These are phyloP conservation scores for Oscheius myriophilus DNA, from an alignment of 2,888 invertebrate species.

Conservation along the genomic window DNA sequence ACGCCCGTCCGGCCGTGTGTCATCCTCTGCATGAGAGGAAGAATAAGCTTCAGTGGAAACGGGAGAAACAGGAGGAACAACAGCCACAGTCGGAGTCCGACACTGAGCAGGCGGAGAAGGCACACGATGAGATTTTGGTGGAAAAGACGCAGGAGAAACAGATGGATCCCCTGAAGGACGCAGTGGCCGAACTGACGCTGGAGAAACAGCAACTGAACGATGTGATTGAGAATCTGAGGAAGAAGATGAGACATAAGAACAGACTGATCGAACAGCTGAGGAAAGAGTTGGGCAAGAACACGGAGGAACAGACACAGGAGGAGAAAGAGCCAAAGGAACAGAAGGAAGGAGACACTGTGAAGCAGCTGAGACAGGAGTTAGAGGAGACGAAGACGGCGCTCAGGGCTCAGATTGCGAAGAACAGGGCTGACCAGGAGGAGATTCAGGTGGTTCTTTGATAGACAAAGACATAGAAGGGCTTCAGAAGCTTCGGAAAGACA, in stretches of 20 bases:
- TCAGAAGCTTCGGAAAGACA: background rate
- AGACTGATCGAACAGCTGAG: constrained; percentile 11
- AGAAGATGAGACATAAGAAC: constrained; percentile 2
- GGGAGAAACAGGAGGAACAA: too few species aligned
- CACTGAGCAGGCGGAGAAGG: too few species aligned
- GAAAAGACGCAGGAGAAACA: too few species aligned
- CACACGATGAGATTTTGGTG: too few species aligned
- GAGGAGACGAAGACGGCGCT: constrained; percentile 2
- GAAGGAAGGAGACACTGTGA: background rate
- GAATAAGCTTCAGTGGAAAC: too few species aligned
- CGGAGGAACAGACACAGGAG: background rate
- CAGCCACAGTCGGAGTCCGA: too few species aligned
- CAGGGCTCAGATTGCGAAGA: constrained; percentile 5
- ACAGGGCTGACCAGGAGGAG: constrained; percentile 10
- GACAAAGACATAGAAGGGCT: background rate
- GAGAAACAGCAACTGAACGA: constrained; percentile 18
- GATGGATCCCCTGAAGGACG: constrained; percentile 23
- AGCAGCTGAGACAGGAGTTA: constrained; percentile 8
- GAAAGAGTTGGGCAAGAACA: constrained; percentile 1
- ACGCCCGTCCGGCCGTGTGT: too few species aligned
- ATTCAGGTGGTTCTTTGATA: background rate
- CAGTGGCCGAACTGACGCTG: constrained; percentile 9
- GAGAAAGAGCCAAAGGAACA: background rate
- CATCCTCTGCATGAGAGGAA: too few species aligned
- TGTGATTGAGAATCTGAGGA: constrained; percentile 5